Conservation (phyloP, 2,113 vertebrate species). For the Steatornis caripensis region DNA sequence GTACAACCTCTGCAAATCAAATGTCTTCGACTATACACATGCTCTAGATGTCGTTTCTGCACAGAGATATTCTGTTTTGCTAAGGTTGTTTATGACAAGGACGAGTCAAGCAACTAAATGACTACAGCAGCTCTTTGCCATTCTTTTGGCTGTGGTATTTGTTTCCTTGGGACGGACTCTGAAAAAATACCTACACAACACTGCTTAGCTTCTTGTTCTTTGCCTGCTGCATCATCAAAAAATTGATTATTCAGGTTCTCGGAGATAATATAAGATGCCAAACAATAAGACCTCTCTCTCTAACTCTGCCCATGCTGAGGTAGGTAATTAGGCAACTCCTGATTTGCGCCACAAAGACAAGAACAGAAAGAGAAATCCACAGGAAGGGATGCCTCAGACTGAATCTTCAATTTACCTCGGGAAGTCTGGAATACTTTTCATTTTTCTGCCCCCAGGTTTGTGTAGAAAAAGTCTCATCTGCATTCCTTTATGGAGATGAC, state of each 20-base stretch:
- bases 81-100: not conserved
- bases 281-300: not conserved
- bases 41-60: not conserved
- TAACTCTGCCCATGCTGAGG: not conserved
- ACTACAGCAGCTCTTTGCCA: not conserved
- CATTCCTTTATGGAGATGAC: conserved; percentile 5
- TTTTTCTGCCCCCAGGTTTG: not conserved
- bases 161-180: not conserved
- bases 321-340: conserved; percentile 17
- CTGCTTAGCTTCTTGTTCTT: not conserved
- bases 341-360: conserved; percentile 2
- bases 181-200: not conserved
- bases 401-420: conserved; percentile 5
- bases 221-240: conserved; percentile 1
- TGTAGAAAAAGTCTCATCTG: not conserved
- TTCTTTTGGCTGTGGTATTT: not conserved
- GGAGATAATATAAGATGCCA: not conserved
- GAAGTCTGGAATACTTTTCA: not conserved
- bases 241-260: not conserved
- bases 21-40: not conserved
- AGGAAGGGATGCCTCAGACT: not conserved
- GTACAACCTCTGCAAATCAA: not conserved
- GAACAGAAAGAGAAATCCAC: not conserved
- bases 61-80: not conserved
- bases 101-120: not conserved